Percentiles rank a stretch among this genome's conserved stretches.
phyloP scores from a whole-genome alignment of 2,113 vertebrate species.

The Myiagra hebetior region DNA sequence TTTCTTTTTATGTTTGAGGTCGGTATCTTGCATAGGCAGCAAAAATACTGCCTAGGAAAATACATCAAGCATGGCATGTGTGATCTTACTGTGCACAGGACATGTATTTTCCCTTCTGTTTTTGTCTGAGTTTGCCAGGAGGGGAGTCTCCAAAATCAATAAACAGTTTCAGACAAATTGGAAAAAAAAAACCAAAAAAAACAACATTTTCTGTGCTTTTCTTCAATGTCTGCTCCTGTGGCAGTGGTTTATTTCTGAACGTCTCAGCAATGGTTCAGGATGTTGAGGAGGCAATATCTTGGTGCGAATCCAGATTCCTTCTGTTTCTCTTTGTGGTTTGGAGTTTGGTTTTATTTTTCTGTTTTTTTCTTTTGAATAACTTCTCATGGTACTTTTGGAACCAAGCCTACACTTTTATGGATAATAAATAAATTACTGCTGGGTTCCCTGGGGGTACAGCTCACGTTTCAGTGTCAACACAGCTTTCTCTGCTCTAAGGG shows the following conservation, averaged over 20 bases:
- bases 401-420: neutral
- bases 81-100: neutral
- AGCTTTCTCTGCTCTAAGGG: neutral
- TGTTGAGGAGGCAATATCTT: neutral
- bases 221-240: neutral
- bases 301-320: neutral
- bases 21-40: neutral
- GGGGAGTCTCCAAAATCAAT: neutral
- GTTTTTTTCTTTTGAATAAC: neutral
- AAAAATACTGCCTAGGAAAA: neutral
- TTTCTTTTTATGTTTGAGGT: neutral
- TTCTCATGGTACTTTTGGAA: neutral
- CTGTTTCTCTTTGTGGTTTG: neutral
- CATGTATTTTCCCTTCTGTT: neutral
- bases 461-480: neutral
- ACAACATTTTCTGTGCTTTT: neutral
- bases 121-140: neutral
- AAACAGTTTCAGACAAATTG: neutral
- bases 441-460: neutral
- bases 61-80: neutral
- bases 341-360: neutral
- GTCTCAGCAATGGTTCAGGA: neutral
- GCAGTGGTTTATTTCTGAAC: neutral
- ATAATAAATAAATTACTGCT: neutral
- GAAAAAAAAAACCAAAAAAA: neutral